These are phyloP conservation scores for Metellina segmentata DNA, from an alignment of 2,888 invertebrate species.

Conservation along the genomic window DNA sequence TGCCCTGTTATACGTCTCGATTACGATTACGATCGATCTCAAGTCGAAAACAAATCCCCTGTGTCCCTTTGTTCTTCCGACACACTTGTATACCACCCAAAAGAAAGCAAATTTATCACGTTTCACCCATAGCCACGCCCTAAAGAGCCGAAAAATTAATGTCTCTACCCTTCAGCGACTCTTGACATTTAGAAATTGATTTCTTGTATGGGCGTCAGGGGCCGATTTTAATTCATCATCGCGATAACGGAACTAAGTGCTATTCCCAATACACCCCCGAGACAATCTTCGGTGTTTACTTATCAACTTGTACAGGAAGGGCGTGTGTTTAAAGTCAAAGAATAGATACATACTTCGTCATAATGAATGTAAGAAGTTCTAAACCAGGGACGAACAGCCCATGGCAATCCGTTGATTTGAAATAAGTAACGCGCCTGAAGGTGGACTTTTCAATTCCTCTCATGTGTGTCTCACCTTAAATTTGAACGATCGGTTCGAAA, in stretches of 20 bases:
- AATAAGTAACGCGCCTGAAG: too few species aligned
- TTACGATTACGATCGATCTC: too few species aligned
- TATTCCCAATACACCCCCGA: not conserved
- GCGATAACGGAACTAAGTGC: not conserved
- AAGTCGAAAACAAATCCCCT: too few species aligned
- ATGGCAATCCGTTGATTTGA: too few species aligned
- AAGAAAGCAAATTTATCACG: not conserved
- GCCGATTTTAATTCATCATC: not conserved
- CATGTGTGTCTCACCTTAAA: too few species aligned
- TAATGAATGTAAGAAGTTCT: too few species aligned
- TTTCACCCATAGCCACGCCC: not conserved
- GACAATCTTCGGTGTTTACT: not conserved
- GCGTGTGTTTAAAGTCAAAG: not conserved
- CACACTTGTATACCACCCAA: not conserved
- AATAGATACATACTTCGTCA: too few species aligned
- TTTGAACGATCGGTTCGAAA: too few species aligned
- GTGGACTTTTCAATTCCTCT: too few species aligned
- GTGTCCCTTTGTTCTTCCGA: too few species aligned
- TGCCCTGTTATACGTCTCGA: too few species aligned
- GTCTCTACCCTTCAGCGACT: not conserved
- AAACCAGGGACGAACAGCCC: too few species aligned
- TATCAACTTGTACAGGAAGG: not conserved
- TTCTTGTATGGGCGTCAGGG: not conserved
- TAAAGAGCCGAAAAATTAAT: slow-evolving; percentile 7
- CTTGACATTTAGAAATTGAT: slow-evolving; percentile 13